Percentiles rank a stretch among this genome's conserved stretches.
Evolutionary conservation across 2,113 vertebrate species (phyloP).

Genomic region (Nyctereutes procyonoides): DNA sequence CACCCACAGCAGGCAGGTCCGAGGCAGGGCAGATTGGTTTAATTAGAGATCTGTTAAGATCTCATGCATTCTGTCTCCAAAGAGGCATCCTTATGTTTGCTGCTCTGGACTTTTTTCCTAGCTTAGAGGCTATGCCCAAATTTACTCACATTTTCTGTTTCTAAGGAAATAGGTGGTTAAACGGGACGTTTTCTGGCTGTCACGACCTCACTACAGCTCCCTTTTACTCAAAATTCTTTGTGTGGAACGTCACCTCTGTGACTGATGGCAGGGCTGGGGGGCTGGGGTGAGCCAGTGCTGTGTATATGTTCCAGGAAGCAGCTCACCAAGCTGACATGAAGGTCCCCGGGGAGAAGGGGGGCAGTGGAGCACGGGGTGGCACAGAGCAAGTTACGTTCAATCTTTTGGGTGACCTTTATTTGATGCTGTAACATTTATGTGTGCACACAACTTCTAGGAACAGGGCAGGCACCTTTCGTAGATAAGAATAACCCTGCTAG

Average conservation of each 20-base stretch:
- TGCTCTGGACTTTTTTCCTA: not conserved
- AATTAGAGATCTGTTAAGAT: not conserved
- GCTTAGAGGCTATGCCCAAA: not conserved
- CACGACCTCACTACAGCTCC: not conserved
- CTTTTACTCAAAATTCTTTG: slow-evolving; percentile 36
- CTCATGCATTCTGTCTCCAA: not conserved
- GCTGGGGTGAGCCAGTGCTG: not conserved
- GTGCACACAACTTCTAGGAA: not conserved
- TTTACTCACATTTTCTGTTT: slow-evolving; percentile 1
- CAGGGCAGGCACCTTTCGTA: not conserved
- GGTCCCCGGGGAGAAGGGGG: too few relatives aligned
- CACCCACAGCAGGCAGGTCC: not conserved
- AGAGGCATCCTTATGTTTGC: not conserved
- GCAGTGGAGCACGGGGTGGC: not conserved
- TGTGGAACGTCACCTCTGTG: not conserved
- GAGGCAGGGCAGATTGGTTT: not conserved
- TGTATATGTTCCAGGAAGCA: not conserved
- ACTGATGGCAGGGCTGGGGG: not conserved
- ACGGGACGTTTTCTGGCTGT: not conserved
- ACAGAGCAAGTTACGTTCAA: not conserved
- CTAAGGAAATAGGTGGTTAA: not conserved
- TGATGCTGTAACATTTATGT: not conserved
- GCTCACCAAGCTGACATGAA: not conserved
- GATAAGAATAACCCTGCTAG: not conserved
- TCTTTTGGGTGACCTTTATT: not conserved